Evolutionary conservation across 2,113 vertebrate species (phyloP), one percentile per base, ranked within the genome.

Genomic region (Triplophysa tibetana): DNA sequence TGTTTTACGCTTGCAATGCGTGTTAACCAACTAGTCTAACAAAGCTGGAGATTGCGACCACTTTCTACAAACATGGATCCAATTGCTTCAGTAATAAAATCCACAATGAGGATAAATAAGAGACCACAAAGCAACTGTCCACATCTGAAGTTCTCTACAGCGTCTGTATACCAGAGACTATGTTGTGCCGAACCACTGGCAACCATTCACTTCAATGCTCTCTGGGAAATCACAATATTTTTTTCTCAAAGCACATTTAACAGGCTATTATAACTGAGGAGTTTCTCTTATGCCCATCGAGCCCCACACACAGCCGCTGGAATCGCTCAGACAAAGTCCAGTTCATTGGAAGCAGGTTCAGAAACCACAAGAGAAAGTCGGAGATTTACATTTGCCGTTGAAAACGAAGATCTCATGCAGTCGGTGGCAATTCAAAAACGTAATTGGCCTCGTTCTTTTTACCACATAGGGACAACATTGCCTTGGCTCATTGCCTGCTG

Each of bases 71-170:
- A 85, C 84, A 86, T 84, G 85, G 81, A 79, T 86, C 81, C 84
- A 8, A 76, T 86, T 87, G 86, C 72, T 87, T 23, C 2, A 76
- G 29, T 89, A 90, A 90, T 89, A 78, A 76, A 85, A 90, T 88
- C 87, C 87, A 91, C 79, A 82, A 88, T 89, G 81, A 66, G 72
- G 21, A 68, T 84, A 83, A 87, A 87, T 43, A 78, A 38, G 77
- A 85, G 81, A 79, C 82, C 58, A 16, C 52, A 17, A 19, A n/a
- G 48, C 17, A 23, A 70, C 29, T 3, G 56, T 82, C 77, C 11
- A 81, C 72, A 77, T 82, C 77, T 79, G 33, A 79, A 43, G 58
- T 65, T 38, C 41, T 54, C 14, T 19, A 54, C 14, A 54, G 23
- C 62, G 64, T 72, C 75, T 70, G 74, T 82, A 60, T 67, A 75